phyloP scores from a whole-genome alignment of 2,113 vertebrate genomes.

The Pogonocichla stellata region DNA sequence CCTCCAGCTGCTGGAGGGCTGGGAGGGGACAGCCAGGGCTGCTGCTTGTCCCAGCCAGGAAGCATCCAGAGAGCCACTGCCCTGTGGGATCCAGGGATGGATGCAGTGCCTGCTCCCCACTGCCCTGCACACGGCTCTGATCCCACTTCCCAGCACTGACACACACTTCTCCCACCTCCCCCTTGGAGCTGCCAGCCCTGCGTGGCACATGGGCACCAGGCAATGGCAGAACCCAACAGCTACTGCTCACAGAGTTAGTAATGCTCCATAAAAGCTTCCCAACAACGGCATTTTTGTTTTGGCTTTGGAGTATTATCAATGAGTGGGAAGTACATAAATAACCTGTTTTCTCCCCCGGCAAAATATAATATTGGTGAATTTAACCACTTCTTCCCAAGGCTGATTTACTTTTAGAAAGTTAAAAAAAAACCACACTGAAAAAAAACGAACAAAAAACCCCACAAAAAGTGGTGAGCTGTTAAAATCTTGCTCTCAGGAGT shows the following conservation, averaged over 20 bases:
- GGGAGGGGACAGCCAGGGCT: constrained; percentile 34
- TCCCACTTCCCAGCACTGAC: neutral
- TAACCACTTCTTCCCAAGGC: neutral
- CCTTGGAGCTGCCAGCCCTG: neutral
- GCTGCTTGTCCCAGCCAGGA: constrained; percentile 46
- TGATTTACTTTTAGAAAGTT: neutral
- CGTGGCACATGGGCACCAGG: neutral
- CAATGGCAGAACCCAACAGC: neutral
- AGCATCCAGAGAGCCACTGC: constrained; percentile 50
- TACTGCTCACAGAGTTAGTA: neutral
- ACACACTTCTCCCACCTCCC: neutral
- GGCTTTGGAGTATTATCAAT: neutral
- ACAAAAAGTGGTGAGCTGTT: neutral
- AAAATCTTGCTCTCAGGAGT: neutral
- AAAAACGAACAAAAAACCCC: neutral
- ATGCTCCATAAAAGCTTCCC: neutral
- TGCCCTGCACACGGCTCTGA: neutral
- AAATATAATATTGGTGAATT: neutral
- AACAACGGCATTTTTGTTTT: neutral
- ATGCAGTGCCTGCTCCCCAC: neutral
- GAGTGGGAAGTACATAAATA: neutral
- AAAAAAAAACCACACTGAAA: neutral
- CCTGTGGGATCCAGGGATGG: neutral
- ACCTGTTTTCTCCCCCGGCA: neutral
- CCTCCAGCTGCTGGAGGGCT: constrained; percentile 67